Conservation (phyloP, 2,113 vertebrate genomes). For the Grammomys dolichurus region DNA sequence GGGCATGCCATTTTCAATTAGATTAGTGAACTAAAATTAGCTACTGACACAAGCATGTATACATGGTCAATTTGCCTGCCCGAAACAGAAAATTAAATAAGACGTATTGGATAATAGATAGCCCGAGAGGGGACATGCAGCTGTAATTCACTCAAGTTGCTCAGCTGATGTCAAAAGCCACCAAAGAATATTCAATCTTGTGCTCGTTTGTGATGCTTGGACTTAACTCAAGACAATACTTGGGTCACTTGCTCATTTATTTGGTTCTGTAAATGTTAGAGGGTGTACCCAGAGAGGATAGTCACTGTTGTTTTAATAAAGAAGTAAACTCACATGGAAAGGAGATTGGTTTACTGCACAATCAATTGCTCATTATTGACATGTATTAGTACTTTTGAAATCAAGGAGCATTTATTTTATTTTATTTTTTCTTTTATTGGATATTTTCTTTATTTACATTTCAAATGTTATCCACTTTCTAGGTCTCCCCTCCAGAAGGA, state of each 20-base stretch:
- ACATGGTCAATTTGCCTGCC: slow-evolving; percentile 83
- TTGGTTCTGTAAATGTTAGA: slow-evolving; percentile 56
- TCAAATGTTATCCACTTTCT: no score
- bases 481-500: no score
- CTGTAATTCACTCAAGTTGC: slow-evolving; percentile 77
- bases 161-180: slow-evolving; percentile 80
- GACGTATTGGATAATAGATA: slow-evolving; percentile 83
- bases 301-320: slow-evolving; percentile 44
- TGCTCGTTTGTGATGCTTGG: slow-evolving; percentile 69
- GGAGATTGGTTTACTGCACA: not conserved
- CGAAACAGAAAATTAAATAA: slow-evolving; percentile 84
- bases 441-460: no score
- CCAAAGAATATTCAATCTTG: slow-evolving; percentile 75
- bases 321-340: slow-evolving; percentile 53
- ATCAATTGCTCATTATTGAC: slow-evolving; percentile 54
- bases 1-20: slow-evolving; percentile 87
- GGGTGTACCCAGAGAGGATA: slow-evolving; percentile 28
- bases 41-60: slow-evolving; percentile 84
- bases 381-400: slow-evolving; percentile 14
- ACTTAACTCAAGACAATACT: slow-evolving; percentile 71
- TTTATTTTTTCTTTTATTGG: no score
- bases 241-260: slow-evolving; percentile 69
- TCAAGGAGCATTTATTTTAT: slow-evolving; percentile 11
- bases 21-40: slow-evolving; percentile 87
- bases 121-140: slow-evolving; percentile 69